phyloP scores from a whole-genome alignment of 2,113 vertebrate species.

The Suncus etruscus region DNA sequence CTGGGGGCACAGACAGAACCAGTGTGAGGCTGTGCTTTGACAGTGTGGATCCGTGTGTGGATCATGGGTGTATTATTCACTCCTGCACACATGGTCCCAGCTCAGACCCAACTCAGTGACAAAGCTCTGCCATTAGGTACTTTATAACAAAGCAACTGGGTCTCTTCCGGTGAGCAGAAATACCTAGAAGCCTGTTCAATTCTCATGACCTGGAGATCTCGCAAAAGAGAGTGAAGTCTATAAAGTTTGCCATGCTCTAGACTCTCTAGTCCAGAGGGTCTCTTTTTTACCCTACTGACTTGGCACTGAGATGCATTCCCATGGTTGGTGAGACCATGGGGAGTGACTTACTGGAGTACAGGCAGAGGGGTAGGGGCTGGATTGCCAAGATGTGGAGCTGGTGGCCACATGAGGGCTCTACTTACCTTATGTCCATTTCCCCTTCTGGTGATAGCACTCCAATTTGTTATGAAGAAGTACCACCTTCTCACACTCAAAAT shows the following conservation, averaged over 20 bases:
- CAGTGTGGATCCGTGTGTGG: too few relatives aligned
- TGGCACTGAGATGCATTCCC: not conserved
- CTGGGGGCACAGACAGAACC: not conserved
- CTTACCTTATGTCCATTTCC: not conserved
- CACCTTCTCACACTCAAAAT: not conserved
- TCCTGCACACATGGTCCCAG: too few relatives aligned
- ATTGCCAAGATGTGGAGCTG: not conserved
- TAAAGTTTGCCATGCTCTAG: too few relatives aligned
- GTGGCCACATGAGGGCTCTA: not conserved
- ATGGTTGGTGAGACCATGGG: not conserved
- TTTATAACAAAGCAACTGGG: slow-evolving; percentile 72
- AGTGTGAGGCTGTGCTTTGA: not conserved
- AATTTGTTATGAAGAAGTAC: not conserved
- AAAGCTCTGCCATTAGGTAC: slow-evolving; percentile 42
- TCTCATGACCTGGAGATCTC: too few relatives aligned
- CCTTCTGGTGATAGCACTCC: not conserved
- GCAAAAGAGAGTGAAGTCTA: too few relatives aligned
- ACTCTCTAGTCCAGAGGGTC: too few relatives aligned
- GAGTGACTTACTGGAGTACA: not conserved
- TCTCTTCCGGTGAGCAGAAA: slow-evolving; percentile 50
- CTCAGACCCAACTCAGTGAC: slow-evolving; percentile 33
- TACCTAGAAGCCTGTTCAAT: too few relatives aligned
- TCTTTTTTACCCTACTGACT: too few relatives aligned
- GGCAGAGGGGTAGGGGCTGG: not conserved
- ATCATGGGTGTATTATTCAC: too few relatives aligned